phyloP scores from a whole-genome alignment of 1,140 invertebrate species.

The Trichonephila clavata region DNA sequence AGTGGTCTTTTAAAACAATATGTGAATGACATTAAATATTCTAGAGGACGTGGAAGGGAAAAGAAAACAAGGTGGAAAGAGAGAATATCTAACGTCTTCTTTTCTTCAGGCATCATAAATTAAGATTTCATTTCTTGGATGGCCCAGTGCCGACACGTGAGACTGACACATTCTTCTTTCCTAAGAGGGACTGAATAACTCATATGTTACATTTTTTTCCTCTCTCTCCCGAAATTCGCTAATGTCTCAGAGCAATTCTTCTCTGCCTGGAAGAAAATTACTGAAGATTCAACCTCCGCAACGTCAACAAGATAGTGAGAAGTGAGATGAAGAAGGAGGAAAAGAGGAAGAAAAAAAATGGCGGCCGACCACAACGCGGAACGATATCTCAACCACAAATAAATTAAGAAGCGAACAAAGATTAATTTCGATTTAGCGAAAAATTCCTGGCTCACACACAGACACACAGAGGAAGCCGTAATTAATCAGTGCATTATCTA shows the following conservation, averaged over 20 bases:
- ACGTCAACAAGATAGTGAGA: conserved; percentile 3
- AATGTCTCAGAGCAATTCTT: background rate
- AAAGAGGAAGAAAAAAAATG: conserved; percentile 43
- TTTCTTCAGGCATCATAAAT: conserved; percentile 32
- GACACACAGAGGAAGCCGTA: conserved; percentile 56
- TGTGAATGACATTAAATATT: background rate
- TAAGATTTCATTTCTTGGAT: conserved; percentile 47
- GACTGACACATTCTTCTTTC: background rate
- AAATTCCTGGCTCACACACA: conserved; percentile 50
- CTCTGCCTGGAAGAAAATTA: conserved; percentile 8
- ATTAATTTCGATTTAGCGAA: conserved; percentile 75
- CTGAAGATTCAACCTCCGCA: background rate
- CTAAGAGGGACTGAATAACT: background rate
- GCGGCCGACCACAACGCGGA: background rate
- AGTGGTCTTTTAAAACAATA: conserved; percentile 2
- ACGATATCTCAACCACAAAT: conserved; percentile 74
- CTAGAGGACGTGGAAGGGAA: background rate
- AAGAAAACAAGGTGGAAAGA: background rate
- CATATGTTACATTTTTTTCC: background rate
- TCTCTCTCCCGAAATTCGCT: background rate
- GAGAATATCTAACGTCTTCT: background rate
- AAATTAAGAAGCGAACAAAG: conserved; percentile 75
- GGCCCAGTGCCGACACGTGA: background rate
- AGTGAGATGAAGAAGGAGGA: background rate
- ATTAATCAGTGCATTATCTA: conserved; percentile 76